phyloP scores from a whole-genome alignment of 2,113 vertebrate genomes.

The Glaucidium brasilianum region DNA sequence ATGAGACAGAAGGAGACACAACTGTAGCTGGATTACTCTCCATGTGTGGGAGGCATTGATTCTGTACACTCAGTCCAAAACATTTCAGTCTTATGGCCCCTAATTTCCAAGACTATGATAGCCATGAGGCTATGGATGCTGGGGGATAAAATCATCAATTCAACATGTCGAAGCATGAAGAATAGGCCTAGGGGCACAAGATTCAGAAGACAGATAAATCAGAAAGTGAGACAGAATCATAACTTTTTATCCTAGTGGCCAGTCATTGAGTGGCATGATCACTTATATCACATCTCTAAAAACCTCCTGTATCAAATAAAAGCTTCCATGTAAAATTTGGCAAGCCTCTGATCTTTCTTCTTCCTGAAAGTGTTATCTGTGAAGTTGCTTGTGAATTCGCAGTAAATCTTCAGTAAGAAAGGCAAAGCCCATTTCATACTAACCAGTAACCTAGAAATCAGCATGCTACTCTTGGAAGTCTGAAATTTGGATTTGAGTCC shows the following conservation, averaged over 20 bases:
- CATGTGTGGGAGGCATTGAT: background rate
- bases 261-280: background rate
- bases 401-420: background rate
- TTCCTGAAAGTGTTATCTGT: background rate
- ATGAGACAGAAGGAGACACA: background rate
- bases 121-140: background rate
- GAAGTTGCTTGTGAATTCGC: background rate
- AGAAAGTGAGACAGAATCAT: background rate
- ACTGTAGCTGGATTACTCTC: background rate
- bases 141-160: background rate
- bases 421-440: fast-evolving
- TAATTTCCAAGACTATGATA: background rate
- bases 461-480: background rate
- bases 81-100: background rate
- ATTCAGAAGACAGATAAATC: background rate
- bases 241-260: background rate
- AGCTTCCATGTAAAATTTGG: background rate
- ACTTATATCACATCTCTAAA: background rate
- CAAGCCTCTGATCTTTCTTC: background rate
- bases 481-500: background rate
- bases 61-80: background rate
- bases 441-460: background rate
- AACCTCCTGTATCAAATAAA: background rate
- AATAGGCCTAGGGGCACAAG: background rate
- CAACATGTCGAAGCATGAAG: background rate